Conservation (phyloP, 2,797 vertebrate species). For the Apodemus agrarius region DNA sequence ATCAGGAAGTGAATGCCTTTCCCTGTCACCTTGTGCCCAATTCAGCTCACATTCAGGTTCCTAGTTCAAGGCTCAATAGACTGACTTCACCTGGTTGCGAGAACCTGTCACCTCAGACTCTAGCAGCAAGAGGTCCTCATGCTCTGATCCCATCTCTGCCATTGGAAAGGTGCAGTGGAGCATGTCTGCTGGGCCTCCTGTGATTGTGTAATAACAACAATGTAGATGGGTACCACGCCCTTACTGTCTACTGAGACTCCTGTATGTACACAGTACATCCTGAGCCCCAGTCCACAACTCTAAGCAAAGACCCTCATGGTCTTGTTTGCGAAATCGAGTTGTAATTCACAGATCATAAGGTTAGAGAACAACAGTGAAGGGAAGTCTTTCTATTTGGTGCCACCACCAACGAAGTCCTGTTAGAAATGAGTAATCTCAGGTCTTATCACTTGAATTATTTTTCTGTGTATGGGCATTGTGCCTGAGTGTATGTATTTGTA, state of each 20-base stretch:
- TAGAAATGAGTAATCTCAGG: neutral
- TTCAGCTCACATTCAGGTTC: neutral
- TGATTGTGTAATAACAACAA: neutral
- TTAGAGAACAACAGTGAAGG: constrained; percentile 18
- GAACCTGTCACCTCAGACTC: neutral
- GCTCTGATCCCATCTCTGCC: neutral
- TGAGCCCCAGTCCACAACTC: neutral
- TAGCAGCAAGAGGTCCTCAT: neutral
- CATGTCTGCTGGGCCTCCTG: neutral
- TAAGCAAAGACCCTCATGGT: neutral
- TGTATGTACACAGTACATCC: neutral
- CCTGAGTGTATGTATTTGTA: neutral
- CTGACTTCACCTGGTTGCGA: neutral
- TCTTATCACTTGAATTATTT: neutral
- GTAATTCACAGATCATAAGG: neutral
- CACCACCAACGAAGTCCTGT: neutral
- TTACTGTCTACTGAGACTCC: neutral
- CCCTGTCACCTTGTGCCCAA: neutral
- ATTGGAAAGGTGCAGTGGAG: neutral
- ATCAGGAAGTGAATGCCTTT: neutral
- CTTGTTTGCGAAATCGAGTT: neutral
- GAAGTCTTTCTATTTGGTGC: neutral
- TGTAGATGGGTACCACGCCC: neutral
- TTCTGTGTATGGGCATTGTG: neutral
- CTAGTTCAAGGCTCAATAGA: neutral